Percentiles rank a stretch among this genome's conserved stretches.
These are phyloP conservation scores for Ctenopoma multispine DNA, from an alignment of 2,797 vertebrate species.

Conservation along the genomic window DNA sequence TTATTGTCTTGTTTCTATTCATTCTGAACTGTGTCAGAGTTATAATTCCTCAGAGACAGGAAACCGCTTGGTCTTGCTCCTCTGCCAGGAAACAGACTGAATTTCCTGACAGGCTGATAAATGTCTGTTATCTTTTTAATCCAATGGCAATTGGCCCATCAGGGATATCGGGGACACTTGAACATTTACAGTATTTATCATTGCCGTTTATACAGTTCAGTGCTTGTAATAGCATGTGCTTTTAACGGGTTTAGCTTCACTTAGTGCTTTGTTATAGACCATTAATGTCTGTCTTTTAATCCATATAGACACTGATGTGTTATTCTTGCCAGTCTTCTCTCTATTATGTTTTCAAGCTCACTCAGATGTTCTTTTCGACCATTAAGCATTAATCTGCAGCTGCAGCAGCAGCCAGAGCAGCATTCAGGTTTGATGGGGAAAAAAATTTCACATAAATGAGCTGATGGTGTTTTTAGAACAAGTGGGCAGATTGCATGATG, in stretches of 20 bases:
- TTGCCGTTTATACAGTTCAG: neutral
- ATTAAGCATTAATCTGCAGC: constrained; percentile 4
- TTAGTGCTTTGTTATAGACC: neutral
- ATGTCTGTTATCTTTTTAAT: constrained; percentile 23
- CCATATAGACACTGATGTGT: neutral
- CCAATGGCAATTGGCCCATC: constrained; percentile 16
- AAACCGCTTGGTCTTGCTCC: constrained; percentile 26
- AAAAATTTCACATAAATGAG: constrained; percentile 16
- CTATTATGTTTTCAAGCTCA: constrained; percentile 1
- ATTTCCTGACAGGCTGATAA: constrained; percentile 36
- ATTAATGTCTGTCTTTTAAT: neutral
- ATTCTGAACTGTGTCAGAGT: constrained; percentile 37
- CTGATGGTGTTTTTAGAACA: constrained; percentile 27
- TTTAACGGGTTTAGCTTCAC: neutral
- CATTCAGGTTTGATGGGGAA: constrained; percentile 49
- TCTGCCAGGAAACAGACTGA: constrained; percentile 20
- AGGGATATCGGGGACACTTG: neutral
- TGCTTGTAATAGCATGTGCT: neutral
- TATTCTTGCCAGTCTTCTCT: neutral
- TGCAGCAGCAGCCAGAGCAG: constrained; percentile 1
- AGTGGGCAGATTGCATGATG: constrained; percentile 51
- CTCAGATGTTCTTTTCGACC: neutral
- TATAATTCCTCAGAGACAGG: constrained; percentile 52
- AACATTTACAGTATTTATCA: neutral
- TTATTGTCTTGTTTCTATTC: constrained; percentile 17